A percentile compares a stretch with the other conserved stretches of the same genome.
These are phyloP conservation scores for Mastigias papua DNA, from an alignment of 30 jellyfish, hydroid and myxozoan genomes.

Conservation along the genomic window DNA sequence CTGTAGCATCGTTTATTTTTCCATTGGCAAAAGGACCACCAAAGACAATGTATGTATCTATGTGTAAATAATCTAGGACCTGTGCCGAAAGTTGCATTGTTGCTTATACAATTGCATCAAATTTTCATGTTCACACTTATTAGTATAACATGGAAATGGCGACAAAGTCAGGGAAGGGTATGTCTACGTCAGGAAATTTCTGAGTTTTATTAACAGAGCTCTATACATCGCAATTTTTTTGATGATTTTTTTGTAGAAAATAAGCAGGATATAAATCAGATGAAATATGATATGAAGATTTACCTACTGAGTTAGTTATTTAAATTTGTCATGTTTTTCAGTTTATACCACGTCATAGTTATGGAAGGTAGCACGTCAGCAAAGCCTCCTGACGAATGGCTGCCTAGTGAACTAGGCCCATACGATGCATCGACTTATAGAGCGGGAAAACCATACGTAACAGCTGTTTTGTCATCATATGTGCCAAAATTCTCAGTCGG, in stretches of 20 bases:
- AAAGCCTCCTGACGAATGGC: conserved; percentile 33
- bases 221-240: too few relatives aligned
- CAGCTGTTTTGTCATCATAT: conserved; percentile 74
- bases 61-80: too few relatives aligned
- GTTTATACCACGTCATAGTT: conserved; percentile 77
- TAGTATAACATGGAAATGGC: too few relatives aligned
- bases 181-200: too few relatives aligned
- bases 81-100: too few relatives aligned
- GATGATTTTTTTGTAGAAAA: too few relatives aligned
- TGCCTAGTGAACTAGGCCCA: conserved; percentile 26
- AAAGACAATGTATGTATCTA: conserved; percentile 49
- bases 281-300: neutral
- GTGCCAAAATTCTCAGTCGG: conserved; percentile 62
- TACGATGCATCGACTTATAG: conserved; percentile 48
- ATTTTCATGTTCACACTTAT: too few relatives aligned
- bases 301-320: neutral
- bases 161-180: too few relatives aligned
- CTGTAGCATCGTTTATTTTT: conserved; percentile 22
- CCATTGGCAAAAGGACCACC: conserved; percentile 74
- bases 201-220: too few relatives aligned
- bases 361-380: conserved; percentile 15
- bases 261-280: neutral
- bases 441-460: conserved; percentile 69
- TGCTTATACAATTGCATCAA: too few relatives aligned
- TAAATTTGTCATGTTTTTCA: neutral